Evolutionary conservation across 2,888 invertebrate species (phyloP).

Genomic region (Cenopis cana): DNA sequence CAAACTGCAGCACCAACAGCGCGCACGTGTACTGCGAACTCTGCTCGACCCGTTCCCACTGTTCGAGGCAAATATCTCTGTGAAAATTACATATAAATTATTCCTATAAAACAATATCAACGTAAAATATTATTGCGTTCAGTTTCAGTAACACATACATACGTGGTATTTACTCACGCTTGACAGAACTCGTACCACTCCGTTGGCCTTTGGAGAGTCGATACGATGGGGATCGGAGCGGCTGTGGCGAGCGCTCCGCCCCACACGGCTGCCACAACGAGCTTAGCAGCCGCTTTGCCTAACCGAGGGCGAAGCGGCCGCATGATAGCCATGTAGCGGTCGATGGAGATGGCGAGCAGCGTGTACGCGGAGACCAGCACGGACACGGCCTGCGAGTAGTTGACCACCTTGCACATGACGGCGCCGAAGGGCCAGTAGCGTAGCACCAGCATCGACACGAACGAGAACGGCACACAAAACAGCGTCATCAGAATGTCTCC

Average conservation of each 20-base stretch:
- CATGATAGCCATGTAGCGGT: slow-evolving; percentile 96
- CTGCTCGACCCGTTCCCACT: slow-evolving; percentile 87
- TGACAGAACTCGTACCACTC: slow-evolving; percentile 87
- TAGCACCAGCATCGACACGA: slow-evolving; percentile 91
- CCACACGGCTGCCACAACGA: slow-evolving; percentile 91
- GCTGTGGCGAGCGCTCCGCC: slow-evolving; percentile 91
- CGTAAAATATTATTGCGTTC: neutral
- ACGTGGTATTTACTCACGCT: slow-evolving; percentile 81
- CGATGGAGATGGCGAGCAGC: slow-evolving; percentile 94
- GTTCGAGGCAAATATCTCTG: slow-evolving; percentile 90
- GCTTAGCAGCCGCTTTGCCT: slow-evolving; percentile 88
- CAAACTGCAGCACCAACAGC: slow-evolving; percentile 92
- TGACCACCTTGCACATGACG: slow-evolving; percentile 92
- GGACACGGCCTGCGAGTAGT: slow-evolving; percentile 92
- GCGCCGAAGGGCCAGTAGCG: slow-evolving; percentile 96
- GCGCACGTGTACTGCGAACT: slow-evolving; percentile 91
- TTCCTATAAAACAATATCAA: slow-evolving; percentile 21
- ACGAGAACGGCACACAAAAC: slow-evolving; percentile 96
- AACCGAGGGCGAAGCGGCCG: slow-evolving; percentile 93
- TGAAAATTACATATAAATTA: slow-evolving; percentile 54
- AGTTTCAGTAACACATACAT: slow-evolving; percentile 33
- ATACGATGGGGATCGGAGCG: slow-evolving; percentile 92
- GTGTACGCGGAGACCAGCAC: slow-evolving; percentile 96
- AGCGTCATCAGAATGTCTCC: slow-evolving; percentile 96
- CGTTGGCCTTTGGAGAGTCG: slow-evolving; percentile 87